Conservation (phyloP, 2,797 vertebrate species). For the Ispidina picta region DNA sequence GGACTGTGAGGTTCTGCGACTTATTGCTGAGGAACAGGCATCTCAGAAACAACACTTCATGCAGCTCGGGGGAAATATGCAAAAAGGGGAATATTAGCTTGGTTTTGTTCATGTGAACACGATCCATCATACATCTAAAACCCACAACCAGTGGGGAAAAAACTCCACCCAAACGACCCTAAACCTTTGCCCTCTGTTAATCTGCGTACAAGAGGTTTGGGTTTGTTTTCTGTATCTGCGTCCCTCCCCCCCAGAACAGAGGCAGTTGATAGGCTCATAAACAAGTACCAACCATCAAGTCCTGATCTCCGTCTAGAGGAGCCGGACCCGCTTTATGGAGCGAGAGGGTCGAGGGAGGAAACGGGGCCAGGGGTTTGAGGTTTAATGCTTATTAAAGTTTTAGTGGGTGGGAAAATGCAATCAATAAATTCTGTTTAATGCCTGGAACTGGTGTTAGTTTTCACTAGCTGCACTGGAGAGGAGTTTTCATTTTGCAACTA, state of each 20-base stretch:
- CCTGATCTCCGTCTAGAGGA: slow-evolving; percentile 60
- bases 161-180: background rate
- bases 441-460: slow-evolving; percentile 54
- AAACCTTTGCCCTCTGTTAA: slow-evolving; percentile 66
- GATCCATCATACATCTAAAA: slow-evolving; percentile 7
- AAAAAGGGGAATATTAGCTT: background rate
- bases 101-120: background rate
- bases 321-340: slow-evolving; percentile 58
- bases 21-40: background rate
- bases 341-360: slow-evolving; percentile 33
- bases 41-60: slow-evolving; percentile 3
- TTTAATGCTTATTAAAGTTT: slow-evolving; percentile 73
- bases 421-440: slow-evolving; percentile 70
- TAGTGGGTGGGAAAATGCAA: slow-evolving; percentile 66
- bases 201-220: background rate
- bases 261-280: slow-evolving; percentile 68
- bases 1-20: background rate
- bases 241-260: background rate
- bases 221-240: background rate
- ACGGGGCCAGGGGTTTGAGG: slow-evolving; percentile 30
- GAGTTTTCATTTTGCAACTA: slow-evolving; percentile 87
- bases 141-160: background rate
- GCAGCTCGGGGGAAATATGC: background rate
- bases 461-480: slow-evolving; percentile 57
- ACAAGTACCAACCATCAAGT: slow-evolving; percentile 60